Evolutionary conservation across 2,113 vertebrate genomes (phyloP).

Genomic region (Neolamprologus devosi): DNA sequence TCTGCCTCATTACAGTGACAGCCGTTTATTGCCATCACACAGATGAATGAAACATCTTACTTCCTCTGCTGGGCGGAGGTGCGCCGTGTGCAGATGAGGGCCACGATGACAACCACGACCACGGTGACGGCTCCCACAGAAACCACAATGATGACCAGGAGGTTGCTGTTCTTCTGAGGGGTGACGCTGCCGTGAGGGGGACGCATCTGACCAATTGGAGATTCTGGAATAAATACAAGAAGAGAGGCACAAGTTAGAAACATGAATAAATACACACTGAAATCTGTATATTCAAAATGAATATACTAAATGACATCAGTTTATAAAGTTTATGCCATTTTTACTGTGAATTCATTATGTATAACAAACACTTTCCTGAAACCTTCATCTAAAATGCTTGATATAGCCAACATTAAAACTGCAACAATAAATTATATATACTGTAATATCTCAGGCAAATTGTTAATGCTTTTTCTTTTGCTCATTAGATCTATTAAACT

Average conservation of each 20-base stretch:
- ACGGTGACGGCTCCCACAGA: conserved; percentile 80
- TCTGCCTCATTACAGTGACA: neutral
- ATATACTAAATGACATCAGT: neutral
- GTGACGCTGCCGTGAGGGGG: conserved; percentile 87
- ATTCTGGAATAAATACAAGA: conserved; percentile 65
- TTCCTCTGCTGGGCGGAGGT: conserved; percentile 91
- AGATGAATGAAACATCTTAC: conserved; percentile 64
- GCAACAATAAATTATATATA: neutral
- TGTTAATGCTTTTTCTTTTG: neutral
- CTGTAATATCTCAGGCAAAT: neutral
- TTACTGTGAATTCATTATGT: neutral
- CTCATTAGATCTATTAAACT: neutral
- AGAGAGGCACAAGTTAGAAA: neutral
- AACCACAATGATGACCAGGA: conserved; percentile 86
- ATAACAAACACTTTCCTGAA: neutral
- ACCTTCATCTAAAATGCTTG: neutral
- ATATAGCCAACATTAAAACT: neutral
- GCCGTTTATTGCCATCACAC: neutral
- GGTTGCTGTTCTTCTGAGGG: conserved; percentile 86
- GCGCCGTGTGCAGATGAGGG: conserved; percentile 84
- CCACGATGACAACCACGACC: conserved; percentile 77
- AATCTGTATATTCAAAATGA: neutral
- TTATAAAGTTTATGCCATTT: neutral
- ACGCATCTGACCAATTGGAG: conserved; percentile 90
- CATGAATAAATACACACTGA: neutral